Conservation (phyloP, 2,888 invertebrate genomes). For the Cryptops parisi region DNA sequence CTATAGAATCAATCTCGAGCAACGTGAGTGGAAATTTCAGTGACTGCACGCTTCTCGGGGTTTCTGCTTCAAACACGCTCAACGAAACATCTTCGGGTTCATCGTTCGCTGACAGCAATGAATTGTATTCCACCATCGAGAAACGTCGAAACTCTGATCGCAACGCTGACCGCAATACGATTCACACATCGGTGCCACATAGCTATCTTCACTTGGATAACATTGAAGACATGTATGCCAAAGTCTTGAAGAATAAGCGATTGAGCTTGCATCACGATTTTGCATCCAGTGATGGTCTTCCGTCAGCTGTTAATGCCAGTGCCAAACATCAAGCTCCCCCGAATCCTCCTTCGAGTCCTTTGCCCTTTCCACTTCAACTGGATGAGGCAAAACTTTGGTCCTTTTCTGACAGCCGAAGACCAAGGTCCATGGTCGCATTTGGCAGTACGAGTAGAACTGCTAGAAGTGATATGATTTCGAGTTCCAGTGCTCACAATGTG, state of each 20-base stretch:
- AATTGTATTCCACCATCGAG: constrained; percentile 4
- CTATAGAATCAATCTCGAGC: not conserved
- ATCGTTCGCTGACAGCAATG: constrained; percentile 1
- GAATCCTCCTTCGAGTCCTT: not conserved
- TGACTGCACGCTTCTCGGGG: not conserved
- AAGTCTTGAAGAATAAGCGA: constrained; percentile 12
- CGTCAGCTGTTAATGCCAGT: not conserved
- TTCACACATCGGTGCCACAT: constrained; percentile 7
- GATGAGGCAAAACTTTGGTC: too few species aligned
- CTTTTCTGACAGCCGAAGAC: too few species aligned
- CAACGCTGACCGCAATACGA: constrained; percentile 8
- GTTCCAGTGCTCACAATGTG: not conserved
- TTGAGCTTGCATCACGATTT: constrained; percentile 1
- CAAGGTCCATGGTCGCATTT: not conserved
- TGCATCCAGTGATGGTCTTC: not conserved
- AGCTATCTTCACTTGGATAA: not conserved
- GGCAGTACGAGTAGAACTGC: not conserved
- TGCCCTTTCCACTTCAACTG: not conserved
- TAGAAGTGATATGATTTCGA: not conserved
- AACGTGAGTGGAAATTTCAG: not conserved
- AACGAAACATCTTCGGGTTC: constrained; percentile 5
- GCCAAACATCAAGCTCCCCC: not conserved
- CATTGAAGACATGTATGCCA: constrained; percentile 13
- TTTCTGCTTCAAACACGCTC: constrained; percentile 3
- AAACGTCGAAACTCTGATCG: too few species aligned